Evolutionary conservation across 2,113 vertebrate genomes (phyloP), one percentile per base, ranked within the genome.

Genomic region (Kryptolebias marmoratus): DNA sequence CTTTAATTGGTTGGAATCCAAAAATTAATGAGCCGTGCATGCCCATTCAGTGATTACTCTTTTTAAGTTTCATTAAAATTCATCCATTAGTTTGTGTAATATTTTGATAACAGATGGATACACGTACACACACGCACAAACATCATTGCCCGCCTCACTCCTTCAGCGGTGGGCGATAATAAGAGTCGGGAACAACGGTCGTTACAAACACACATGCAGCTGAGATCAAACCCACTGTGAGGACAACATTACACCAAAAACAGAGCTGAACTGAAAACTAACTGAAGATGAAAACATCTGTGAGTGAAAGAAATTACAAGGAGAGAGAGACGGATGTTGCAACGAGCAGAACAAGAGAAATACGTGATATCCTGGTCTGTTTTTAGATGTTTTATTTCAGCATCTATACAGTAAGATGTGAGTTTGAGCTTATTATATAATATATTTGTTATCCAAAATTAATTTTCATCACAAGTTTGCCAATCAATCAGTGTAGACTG

Each of bases 401-500:
- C 50, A 7, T 75, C 56, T 53, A 30, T 39, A 47, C 1, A 48
- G 11, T 45, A 12, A 27, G 64, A 5, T 42, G 12, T 1, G 10
- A 45, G 13, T 61, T 59, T 50, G 48, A 50, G 48, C 7, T 57
- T 44, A 62, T 36, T 48, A 4, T 44, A 44, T 22, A 14, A 48
- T 50, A 8, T 11, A 27, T 7, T 5, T 58, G 18, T 61, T 71
- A 49, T 16, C 31, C 6, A 31, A 27, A 31, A 18, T 55, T 31
- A 11, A n/a, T 47, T 71, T 76, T 71, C 45, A 32, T 64, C 39
- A 22, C 0, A 15, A 65, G 28, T 15, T 1, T 27, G 14, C 4
- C 58, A 65, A 48, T 49, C 54, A 50, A 2, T 83, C 32, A 62
- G 73, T 63, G 64, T 10, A 68, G 80, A 75, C 27, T 27, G 32